These are phyloP conservation scores for Oscheius sp. DNA, from an alignment of 2,888 invertebrate species.

Conservation along the genomic window DNA sequence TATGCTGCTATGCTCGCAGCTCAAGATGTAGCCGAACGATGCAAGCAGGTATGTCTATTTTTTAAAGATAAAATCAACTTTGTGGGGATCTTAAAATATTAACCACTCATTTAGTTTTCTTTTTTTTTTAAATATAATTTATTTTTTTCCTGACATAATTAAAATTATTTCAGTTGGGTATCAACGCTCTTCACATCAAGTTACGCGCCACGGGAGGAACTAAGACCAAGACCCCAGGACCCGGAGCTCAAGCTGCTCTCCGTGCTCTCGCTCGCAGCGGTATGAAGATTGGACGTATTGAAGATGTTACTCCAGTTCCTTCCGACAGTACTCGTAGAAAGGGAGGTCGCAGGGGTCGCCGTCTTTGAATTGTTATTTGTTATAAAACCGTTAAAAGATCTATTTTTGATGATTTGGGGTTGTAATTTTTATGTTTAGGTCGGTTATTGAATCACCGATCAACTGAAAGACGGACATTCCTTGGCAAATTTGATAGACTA, in stretches of 20 bases:
- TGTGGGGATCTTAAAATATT: too few species aligned
- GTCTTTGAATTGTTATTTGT: conserved; percentile 82
- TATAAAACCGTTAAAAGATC: conserved; percentile 40
- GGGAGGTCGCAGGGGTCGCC: conserved; percentile 98
- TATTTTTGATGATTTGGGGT: conserved; percentile 1
- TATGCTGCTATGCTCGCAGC: conserved; percentile 99
- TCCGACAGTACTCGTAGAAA: conserved; percentile 99
- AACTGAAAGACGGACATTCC: background rate
- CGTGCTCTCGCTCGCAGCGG: conserved; percentile 96
- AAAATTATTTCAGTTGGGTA: conserved; percentile 79
- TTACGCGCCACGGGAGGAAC: conserved; percentile 94
- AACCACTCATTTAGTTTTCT: too few species aligned
- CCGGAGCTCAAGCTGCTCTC: conserved; percentile 94
- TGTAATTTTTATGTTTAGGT: conserved; percentile 5
- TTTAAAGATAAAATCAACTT: too few species aligned
- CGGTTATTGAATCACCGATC: too few species aligned
- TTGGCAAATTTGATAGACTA: background rate
- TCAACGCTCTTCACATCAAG: conserved; percentile 97
- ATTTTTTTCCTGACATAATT: background rate
- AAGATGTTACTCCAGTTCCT: conserved; percentile 98
- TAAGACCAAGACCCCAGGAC: conserved; percentile 78
- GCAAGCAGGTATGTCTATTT: conserved; percentile 82
- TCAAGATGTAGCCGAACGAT: conserved; percentile 99
- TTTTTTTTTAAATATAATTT: too few species aligned
- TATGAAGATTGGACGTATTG: conserved; percentile 98